These are phyloP conservation scores for Capitulum mitella DNA, from an alignment of 2,888 invertebrate genomes.

Conservation along the genomic window DNA sequence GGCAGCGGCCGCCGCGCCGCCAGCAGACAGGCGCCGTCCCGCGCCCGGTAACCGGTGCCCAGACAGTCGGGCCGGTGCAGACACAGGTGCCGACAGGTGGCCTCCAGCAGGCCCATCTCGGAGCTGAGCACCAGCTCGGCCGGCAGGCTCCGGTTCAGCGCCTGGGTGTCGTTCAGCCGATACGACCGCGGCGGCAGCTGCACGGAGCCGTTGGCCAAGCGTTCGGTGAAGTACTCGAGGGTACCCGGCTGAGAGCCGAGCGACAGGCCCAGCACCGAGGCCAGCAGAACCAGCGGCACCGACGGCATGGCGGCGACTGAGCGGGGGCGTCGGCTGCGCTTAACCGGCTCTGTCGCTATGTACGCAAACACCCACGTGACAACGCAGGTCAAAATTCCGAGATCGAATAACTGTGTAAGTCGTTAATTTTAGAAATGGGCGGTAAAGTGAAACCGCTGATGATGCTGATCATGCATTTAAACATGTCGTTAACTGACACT, in stretches of 20 bases:
- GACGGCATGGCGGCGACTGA: no score
- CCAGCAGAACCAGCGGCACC: background rate
- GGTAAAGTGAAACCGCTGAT: no score
- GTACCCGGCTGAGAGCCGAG: background rate
- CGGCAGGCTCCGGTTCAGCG: no score
- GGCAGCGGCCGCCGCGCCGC: background rate
- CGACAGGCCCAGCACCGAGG: background rate
- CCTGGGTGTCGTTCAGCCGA: no score
- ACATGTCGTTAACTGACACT: no score
- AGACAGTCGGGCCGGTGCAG: constrained; percentile 23
- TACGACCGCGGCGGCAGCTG: background rate
- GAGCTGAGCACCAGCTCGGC: background rate
- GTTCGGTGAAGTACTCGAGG: background rate
- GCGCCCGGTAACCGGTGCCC: background rate
- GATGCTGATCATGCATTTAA: no score
- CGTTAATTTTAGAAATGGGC: no score
- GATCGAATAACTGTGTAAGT: no score
- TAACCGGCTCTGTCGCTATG: no score
- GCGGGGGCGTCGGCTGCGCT: no score
- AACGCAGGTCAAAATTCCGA: no score
- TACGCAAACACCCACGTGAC: no score
- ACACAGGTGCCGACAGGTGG: background rate
- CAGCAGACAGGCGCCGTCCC: background rate
- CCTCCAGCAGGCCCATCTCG: background rate
- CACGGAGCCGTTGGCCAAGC: background rate